Conservation (phyloP, 2,888 invertebrate genomes). For the Napeogenes inachia region DNA sequence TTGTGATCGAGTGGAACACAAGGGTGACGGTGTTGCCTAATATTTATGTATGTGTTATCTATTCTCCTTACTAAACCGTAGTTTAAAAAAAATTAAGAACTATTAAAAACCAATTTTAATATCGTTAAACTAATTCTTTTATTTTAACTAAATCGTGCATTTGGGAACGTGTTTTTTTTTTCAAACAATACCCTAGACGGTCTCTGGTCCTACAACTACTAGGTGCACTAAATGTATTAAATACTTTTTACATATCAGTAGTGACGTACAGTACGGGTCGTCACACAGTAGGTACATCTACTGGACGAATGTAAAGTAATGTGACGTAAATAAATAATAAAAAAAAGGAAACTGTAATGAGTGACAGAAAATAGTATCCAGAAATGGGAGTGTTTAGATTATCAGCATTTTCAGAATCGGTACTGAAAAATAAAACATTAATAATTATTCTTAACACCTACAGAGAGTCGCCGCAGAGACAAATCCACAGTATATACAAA, state of each 20-base stretch:
- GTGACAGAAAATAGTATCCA: slow-evolving; percentile 37
- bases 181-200: slow-evolving; percentile 20
- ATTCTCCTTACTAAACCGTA: not conserved
- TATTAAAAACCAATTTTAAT: not conserved
- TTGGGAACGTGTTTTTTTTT: slow-evolving; percentile 25
- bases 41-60: slow-evolving; percentile 14
- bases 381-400: slow-evolving; percentile 40
- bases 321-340: slow-evolving; percentile 17
- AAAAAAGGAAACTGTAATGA: slow-evolving; percentile 17
- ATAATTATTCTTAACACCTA: slow-evolving; percentile 9
- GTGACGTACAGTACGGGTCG: not conserved
- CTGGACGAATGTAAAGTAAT: slow-evolving; percentile 1
- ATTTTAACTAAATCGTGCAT: slow-evolving; percentile 52
- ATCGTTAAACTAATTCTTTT: slow-evolving; percentile 16
- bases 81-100: not conserved
- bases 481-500: slow-evolving; percentile 6
- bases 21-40: slow-evolving; percentile 16
- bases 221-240: slow-evolving; percentile 50
- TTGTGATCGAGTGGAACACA: slow-evolving; percentile 21
- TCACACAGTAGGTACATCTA: no score
- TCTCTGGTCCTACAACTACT: slow-evolving; percentile 46
- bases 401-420: slow-evolving; percentile 31
- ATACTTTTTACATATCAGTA: slow-evolving; percentile 17
- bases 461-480: slow-evolving; percentile 1
- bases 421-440: slow-evolving; percentile 40